Conservation (phyloP, 2,113 vertebrate genomes). For the Datnioides undecimradiatus region DNA sequence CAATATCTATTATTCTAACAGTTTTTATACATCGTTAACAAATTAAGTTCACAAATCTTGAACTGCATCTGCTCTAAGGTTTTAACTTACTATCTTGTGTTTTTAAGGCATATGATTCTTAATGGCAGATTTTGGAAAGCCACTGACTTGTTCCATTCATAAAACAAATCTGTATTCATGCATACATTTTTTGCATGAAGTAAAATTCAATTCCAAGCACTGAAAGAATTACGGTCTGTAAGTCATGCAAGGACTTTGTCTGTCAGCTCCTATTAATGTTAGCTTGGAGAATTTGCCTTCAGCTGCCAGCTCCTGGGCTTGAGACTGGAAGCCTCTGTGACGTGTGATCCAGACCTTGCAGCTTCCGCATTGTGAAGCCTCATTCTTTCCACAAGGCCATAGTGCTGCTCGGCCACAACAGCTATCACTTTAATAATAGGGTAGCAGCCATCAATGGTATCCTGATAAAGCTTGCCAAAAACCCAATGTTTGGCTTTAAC, state of each 20-base stretch:
- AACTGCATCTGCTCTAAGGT: slow-evolving; percentile 13
- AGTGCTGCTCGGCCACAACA: slow-evolving; percentile 56
- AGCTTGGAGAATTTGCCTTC: slow-evolving; percentile 48
- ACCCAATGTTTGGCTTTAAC: slow-evolving; percentile 27
- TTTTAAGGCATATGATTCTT: slow-evolving; percentile 19
- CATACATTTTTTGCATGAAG: slow-evolving; percentile 44
- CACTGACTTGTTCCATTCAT: slow-evolving; percentile 63
- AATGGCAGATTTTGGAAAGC: slow-evolving; percentile 33
- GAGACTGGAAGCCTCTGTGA: slow-evolving; percentile 56
- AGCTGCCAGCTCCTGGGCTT: slow-evolving; percentile 60
- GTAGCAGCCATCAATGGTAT: slow-evolving; percentile 43
- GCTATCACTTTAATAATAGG: slow-evolving; percentile 64
- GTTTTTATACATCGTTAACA: background rate
- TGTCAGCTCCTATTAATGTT: slow-evolving; percentile 77
- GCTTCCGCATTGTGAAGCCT: slow-evolving; percentile 66
- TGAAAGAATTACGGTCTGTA: slow-evolving; percentile 55
- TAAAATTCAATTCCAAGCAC: slow-evolving; percentile 49
- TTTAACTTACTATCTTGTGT: background rate
- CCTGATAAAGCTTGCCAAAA: slow-evolving; percentile 40
- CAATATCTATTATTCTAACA: background rate
- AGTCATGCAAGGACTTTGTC: slow-evolving; percentile 73
- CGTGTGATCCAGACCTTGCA: slow-evolving; percentile 56
- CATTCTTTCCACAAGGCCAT: slow-evolving; percentile 64
- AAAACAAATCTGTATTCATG: slow-evolving; percentile 56
- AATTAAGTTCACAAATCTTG: slow-evolving; percentile 21